phyloP scores from a whole-genome alignment of 2,113 vertebrate species.

The Burhinus oedicnemus region DNA sequence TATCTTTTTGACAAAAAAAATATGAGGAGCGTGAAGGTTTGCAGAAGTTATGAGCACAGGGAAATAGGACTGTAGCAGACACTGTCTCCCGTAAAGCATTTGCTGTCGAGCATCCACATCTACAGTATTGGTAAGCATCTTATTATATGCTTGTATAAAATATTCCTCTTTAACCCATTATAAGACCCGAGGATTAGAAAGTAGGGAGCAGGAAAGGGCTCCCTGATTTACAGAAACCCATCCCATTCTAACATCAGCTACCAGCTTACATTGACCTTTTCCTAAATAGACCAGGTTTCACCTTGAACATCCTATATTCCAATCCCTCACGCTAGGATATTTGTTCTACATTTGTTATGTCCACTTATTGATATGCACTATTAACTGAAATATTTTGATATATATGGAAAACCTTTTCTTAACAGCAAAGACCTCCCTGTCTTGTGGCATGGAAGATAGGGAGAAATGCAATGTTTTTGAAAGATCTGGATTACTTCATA shows the following conservation, averaged over 20 bases:
- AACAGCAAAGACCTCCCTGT: not conserved
- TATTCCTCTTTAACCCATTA: not conserved
- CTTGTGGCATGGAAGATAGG: not conserved
- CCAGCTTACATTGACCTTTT: not conserved
- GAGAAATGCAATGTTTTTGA: not conserved
- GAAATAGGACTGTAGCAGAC: not conserved
- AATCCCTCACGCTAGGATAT: not conserved
- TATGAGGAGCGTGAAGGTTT: not conserved
- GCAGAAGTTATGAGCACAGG: not conserved
- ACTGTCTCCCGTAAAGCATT: not conserved
- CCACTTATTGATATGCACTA: not conserved
- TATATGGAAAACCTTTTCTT: not conserved
- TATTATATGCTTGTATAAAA: not conserved
- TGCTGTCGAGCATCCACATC: not conserved
- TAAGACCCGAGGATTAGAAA: not conserved
- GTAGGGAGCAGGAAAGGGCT: not conserved
- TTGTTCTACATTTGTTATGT: not conserved
- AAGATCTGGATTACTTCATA: not conserved
- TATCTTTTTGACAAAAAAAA: not conserved
- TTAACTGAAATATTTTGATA: not conserved
- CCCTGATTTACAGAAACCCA: not conserved
- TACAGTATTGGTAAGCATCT: not conserved
- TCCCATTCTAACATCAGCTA: not conserved
- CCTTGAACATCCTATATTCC: not conserved
- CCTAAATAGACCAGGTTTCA: not conserved